These are phyloP conservation scores for Lasioglossum vierecki DNA, from an alignment of 2,888 invertebrate genomes.

Conservation along the genomic window DNA sequence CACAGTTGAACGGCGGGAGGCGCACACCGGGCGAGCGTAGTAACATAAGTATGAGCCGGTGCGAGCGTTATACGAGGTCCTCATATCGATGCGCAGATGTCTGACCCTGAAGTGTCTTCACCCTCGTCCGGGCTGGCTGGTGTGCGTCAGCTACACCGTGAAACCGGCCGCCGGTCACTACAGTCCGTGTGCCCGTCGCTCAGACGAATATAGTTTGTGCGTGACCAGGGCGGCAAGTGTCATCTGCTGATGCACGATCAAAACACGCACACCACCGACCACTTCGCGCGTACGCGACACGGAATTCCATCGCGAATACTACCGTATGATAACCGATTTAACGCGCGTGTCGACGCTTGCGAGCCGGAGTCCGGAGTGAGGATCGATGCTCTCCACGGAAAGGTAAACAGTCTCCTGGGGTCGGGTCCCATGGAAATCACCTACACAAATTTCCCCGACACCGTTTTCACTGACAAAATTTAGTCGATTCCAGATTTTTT, in stretches of 20 bases:
- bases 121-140: slow-evolving; percentile 61
- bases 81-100: slow-evolving; percentile 80
- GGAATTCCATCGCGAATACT: slow-evolving; percentile 42
- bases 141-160: slow-evolving; percentile 49
- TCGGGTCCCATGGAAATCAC: too few relatives aligned
- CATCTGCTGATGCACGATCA: slow-evolving; percentile 72
- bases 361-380: slow-evolving; percentile 29
- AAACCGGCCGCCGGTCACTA: slow-evolving; percentile 27
- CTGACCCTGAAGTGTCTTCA: slow-evolving; percentile 81
- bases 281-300: slow-evolving; percentile 6
- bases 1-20: slow-evolving; percentile 43
- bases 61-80: slow-evolving; percentile 74
- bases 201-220: slow-evolving; percentile 82
- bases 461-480: too few relatives aligned
- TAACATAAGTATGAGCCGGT: slow-evolving; percentile 70
- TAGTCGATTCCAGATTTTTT: too few relatives aligned
- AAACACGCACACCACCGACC: slow-evolving; percentile 59
- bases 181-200: slow-evolving; percentile 48
- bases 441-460: too few relatives aligned
- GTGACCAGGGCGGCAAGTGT: slow-evolving; percentile 80
- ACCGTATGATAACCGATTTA: slow-evolving; percentile 57
- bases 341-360: slow-evolving; percentile 41
- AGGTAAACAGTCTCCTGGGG: neutral
- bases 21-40: slow-evolving; percentile 63
- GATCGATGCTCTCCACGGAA: neutral